Base-by-base conservation (phyloP, 2,113 vertebrate species). In the Pluvialis apricaria region DNA sequence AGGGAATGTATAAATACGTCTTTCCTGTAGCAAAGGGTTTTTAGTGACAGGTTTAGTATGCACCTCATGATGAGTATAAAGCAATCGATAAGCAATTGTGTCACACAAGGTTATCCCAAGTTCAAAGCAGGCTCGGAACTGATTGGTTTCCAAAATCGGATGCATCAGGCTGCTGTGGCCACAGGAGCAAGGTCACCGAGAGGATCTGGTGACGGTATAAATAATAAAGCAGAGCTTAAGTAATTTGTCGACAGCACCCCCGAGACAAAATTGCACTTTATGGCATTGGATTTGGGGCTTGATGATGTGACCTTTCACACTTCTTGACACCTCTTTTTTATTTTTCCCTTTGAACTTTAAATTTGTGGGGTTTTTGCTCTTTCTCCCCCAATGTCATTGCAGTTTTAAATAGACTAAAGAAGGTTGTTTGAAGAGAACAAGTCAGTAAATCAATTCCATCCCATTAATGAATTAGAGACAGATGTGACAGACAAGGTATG, bases 31-130 rank as follows among this genome's bases (percentile, higher is more conserved):
- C 44, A 29, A 31, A 40, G 34, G 13, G 13, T 49, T 68, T 51
- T 65, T 6, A 25, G 81, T 6, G 73, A 15, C 64, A 10, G 62
- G 31, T 84, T 95, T 90, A 76, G 69, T n/a, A 13, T 57, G 68
- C 64, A 49, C 52, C 88, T 93, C 81, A 15, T 91, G 92, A 57
- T 36, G 70, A 52, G 82, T 45, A 42, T 4, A 6, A 29, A 86
- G 68, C 15, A 3, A 95, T 97, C 75, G 13, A 95, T 96, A 69
- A 81, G 81, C 86, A 90, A 68, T 78, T 58, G 84, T 88, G 94
- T 57, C 86, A 81, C 40, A 10, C 95, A 96, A 96, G 94, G 94
- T 95, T 92, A 79, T 87, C 94, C 82, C 89, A 87, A 92, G 91
- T 70, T 85, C 69, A 9, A 15, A 86, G 77, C 26, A 22, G 61